Evolutionary conservation across 2,888 invertebrate species (phyloP).

Genomic region (Blastobasis lacticolella): DNA sequence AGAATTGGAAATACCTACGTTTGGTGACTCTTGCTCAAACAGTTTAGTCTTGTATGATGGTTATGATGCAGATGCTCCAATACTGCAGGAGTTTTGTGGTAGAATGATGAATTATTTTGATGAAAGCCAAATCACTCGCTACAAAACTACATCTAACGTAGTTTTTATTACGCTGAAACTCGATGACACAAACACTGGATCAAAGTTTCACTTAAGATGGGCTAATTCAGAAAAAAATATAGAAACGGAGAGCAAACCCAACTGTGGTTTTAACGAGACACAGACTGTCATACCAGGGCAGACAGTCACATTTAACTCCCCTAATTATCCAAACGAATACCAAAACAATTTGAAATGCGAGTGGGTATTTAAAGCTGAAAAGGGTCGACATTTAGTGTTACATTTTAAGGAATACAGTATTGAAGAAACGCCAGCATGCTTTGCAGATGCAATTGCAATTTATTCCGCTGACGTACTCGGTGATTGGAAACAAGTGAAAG

Average conservation of each 20-base stretch:
- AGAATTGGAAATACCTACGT: constrained; percentile 46
- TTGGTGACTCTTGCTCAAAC: constrained; percentile 36
- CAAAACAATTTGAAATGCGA: constrained; percentile 76
- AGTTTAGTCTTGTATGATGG: constrained; percentile 81
- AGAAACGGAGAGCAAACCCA: constrained; percentile 20
- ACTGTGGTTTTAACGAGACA: constrained; percentile 53
- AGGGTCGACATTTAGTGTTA: constrained; percentile 76
- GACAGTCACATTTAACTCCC: constrained; percentile 72
- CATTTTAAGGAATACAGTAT: constrained; percentile 73
- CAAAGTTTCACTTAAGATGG: constrained; percentile 49
- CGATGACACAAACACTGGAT: constrained; percentile 55
- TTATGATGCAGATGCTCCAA: constrained; percentile 76
- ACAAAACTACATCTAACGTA: constrained; percentile 76
- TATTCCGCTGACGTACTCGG: constrained; percentile 67
- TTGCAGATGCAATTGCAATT: constrained; percentile 77
- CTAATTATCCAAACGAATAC: constrained; percentile 85
- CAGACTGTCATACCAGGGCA: constrained; percentile 27
- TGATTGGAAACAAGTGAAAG: constrained; percentile 70
- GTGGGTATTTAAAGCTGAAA: constrained; percentile 80
- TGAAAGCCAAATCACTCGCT: constrained; percentile 14
- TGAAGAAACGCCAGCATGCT: constrained; percentile 73
- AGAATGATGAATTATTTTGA: constrained; percentile 21
- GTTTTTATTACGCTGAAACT: constrained; percentile 73
- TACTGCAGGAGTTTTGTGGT: constrained; percentile 74
- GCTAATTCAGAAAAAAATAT: constrained; percentile 21